phyloP scores from a whole-genome alignment of 2,888 invertebrate genomes.

The Chrysina gloriosa region DNA sequence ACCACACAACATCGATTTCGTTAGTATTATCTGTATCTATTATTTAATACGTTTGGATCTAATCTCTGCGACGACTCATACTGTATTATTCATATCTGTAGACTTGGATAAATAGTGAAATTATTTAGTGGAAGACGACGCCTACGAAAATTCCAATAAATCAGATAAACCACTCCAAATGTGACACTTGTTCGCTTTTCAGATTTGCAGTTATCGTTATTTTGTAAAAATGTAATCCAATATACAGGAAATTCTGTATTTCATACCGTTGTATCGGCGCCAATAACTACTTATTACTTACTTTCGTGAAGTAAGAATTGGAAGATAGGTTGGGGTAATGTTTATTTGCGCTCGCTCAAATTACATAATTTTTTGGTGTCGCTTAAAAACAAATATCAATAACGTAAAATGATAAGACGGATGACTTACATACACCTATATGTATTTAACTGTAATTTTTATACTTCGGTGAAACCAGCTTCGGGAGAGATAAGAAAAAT shows the following conservation, averaged over 20 bases:
- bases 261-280: neutral
- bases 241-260: neutral
- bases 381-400: conserved; percentile 17
- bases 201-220: neutral
- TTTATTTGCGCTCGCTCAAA: neutral
- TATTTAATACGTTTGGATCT: neutral
- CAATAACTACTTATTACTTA: neutral
- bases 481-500: conserved; percentile 26
- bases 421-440: neutral
- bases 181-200: neutral
- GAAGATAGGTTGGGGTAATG: neutral
- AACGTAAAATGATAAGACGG: neutral
- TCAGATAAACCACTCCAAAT: conserved; percentile 3
- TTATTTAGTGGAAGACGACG: neutral
- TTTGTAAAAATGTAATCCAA: neutral
- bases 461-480: conserved; percentile 17
- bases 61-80: neutral
- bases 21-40: too few relatives aligned
- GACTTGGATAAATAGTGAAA: neutral
- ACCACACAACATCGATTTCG: too few relatives aligned
- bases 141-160: neutral
- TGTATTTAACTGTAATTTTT: conserved; percentile 24
- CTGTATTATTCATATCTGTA: neutral
- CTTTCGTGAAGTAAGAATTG: neutral
- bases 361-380: conserved; percentile 8